A percentile compares a stretch with the other conserved stretches of the same genome.
Evolutionary conservation across 2,888 invertebrate genomes (phyloP).

Genomic region (Drosophila stalkeri): DNA sequence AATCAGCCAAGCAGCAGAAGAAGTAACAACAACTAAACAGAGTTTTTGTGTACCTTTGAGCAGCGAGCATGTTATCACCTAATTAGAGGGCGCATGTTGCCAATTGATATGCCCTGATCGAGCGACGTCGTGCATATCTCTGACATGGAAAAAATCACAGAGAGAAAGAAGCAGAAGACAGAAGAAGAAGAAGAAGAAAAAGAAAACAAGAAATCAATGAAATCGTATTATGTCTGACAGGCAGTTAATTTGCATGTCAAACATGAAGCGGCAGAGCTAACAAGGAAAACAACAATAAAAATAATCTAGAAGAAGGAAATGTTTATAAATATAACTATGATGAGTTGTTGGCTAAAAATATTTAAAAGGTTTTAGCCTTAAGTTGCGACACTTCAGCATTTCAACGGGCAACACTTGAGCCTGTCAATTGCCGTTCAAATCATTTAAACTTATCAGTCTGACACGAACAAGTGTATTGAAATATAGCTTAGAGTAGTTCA

Average conservation of each 20-base stretch:
- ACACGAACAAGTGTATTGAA: neutral
- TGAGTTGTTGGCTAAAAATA: neutral
- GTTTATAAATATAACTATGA: neutral
- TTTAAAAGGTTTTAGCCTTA: neutral
- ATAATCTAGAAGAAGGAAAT: neutral
- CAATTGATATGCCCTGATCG: slow-evolving; percentile 26
- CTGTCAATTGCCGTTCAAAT: slow-evolving; percentile 18
- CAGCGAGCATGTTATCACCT: slow-evolving; percentile 46
- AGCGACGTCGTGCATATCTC: slow-evolving; percentile 17
- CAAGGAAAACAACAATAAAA: neutral
- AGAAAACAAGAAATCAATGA: slow-evolving; percentile 16
- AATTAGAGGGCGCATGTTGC: slow-evolving; percentile 38
- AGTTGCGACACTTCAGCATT: slow-evolving; percentile 7
- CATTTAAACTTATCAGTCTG: slow-evolving; percentile 23
- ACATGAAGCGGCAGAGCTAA: neutral
- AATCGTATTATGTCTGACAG: slow-evolving; percentile 16
- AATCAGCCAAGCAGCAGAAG: neutral
- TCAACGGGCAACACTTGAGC: slow-evolving; percentile 7
- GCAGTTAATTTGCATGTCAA: slow-evolving; percentile 39
- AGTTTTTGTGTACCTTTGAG: neutral
- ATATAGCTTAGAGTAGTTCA: no score
- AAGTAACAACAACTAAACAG: neutral
- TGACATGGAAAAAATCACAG: neutral
- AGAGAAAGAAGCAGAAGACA: neutral
- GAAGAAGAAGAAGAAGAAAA: neutral